A percentile compares a stretch with the other conserved stretches of the same genome.
Conservation (phyloP, 2,797 vertebrate species). For the Gadopsis marmoratus region DNA sequence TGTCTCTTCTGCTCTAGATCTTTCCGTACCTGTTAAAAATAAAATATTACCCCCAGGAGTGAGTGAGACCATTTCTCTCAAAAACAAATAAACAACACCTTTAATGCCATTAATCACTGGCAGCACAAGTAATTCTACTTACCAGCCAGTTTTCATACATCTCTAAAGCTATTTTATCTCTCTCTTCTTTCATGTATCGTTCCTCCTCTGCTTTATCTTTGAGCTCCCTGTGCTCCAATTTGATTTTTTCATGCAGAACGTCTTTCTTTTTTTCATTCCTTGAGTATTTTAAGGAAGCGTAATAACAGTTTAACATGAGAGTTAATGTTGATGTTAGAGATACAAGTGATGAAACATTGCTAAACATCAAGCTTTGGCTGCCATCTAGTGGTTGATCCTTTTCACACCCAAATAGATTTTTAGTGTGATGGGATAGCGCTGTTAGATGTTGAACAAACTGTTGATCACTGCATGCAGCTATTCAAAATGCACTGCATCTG, state of each 20-base stretch:
- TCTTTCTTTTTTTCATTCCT: constrained; percentile 91
- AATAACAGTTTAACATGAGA: background rate
- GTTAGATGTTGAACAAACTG: background rate
- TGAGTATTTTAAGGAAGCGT: constrained; percentile 16
- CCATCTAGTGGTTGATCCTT: constrained; percentile 50
- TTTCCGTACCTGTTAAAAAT: constrained; percentile 87
- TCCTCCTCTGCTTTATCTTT: constrained; percentile 84
- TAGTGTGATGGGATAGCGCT: background rate
- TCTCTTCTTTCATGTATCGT: constrained; percentile 87
- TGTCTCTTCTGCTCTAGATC: constrained; percentile 85
- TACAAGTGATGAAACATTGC: background rate
- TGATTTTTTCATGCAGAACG: constrained; percentile 84
- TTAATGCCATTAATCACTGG: background rate
- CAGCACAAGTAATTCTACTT: constrained; percentile 56
- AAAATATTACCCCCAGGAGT: background rate
- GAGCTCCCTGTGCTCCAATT: constrained; percentile 78
- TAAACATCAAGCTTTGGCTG: constrained; percentile 15
- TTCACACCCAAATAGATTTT: background rate
- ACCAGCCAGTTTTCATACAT: constrained; percentile 95
- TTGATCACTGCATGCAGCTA: background rate
- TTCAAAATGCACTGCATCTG: background rate
- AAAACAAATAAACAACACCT: constrained; percentile 3
- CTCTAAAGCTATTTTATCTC: constrained; percentile 88
- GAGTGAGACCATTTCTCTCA: background rate
- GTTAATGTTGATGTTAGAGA: background rate